Evolutionary conservation across 37 sponge, comb jelly and placozoan species (phyloP).

Genomic region (Eunapius fragilis): DNA sequence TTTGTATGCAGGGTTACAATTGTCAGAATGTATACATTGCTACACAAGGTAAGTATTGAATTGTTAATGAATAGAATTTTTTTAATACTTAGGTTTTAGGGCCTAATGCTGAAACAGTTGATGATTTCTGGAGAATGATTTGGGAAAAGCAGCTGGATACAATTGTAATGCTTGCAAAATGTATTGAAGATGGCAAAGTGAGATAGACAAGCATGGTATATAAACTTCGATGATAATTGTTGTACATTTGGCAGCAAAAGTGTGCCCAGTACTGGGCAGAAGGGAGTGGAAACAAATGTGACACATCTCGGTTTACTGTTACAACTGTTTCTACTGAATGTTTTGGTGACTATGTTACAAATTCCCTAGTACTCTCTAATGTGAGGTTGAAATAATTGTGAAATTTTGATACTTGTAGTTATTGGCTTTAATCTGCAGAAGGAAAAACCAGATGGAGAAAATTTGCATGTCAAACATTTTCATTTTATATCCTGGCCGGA

Average conservation of each 20-base stretch:
- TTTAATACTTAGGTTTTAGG: conserved; percentile 11
- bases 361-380: conserved; percentile 25
- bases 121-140: conserved; percentile 71
- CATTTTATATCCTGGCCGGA: conserved; percentile 66
- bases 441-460: background rate
- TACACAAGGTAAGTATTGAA: conserved; percentile 38
- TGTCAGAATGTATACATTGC: conserved; percentile 57
- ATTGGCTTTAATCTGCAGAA: background rate
- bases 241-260: conserved; percentile 41
- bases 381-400: conserved; percentile 26
- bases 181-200: conserved; percentile 62
- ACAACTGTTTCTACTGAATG: conserved; percentile 48
- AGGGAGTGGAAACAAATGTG: background rate
- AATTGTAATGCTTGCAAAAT: conserved; percentile 70
- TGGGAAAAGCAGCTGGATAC: conserved; percentile 50
- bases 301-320: conserved; percentile 25
- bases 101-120: conserved; percentile 50
- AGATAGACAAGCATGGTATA: background rate
- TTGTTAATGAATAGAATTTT: background rate
- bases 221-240: background rate
- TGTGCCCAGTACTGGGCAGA: conserved; percentile 88
- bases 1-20: conserved; percentile 40
- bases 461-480: conserved; percentile 50
- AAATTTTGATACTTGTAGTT: background rate
- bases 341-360: conserved; percentile 71